Evolutionary conservation across 2,113 vertebrate species (phyloP).

Genomic region (Mungos mungo): DNA sequence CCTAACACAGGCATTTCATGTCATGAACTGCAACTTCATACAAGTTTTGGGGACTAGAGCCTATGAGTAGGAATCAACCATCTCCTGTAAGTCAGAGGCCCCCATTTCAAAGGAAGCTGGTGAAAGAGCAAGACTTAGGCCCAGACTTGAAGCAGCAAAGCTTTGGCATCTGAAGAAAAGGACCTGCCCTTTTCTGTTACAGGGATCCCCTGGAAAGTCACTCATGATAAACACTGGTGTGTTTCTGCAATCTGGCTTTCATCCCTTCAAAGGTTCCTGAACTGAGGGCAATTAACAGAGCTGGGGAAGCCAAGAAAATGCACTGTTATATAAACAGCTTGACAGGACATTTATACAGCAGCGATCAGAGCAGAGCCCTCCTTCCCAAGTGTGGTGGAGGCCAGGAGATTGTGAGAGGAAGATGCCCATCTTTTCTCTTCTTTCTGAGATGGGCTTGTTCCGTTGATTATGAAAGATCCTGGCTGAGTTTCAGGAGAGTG

Average conservation of each 20-base stretch:
- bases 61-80: background rate
- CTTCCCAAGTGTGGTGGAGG: background rate
- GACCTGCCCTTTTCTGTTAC: constrained; percentile 2
- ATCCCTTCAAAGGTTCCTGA: constrained; percentile 69
- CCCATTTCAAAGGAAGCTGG: background rate
- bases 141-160: background rate
- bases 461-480: background rate
- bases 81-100: background rate
- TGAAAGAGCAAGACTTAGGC: background rate
- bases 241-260: constrained; percentile 70
- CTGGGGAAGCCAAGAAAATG: constrained; percentile 71
- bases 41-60: background rate
- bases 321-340: constrained; percentile 68
- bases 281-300: constrained; percentile 65
- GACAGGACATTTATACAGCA: constrained; percentile 71
- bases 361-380: background rate
- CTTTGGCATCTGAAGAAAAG: constrained; percentile 40
- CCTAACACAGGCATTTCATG: background rate
- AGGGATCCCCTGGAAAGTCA: constrained; percentile 59
- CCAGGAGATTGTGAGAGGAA: background rate
- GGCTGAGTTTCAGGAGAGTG: background rate
- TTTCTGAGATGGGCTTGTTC: background rate
- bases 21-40: background rate
- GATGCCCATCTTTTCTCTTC: background rate
- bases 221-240: constrained; percentile 61